Conservation (phyloP, 2,113 vertebrate genomes). For the Zeus faber region DNA sequence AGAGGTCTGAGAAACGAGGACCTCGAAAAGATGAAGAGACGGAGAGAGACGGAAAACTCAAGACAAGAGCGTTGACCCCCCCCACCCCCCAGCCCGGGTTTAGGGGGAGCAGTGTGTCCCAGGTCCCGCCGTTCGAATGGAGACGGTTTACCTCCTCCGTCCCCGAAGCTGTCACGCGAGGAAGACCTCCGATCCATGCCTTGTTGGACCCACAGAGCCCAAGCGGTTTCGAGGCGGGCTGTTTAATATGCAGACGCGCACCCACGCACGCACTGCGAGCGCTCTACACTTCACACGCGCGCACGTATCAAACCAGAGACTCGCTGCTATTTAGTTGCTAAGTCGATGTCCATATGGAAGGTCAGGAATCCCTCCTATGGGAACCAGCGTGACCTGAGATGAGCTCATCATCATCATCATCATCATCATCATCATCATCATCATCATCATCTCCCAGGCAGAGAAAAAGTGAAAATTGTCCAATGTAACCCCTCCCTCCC, state of each 20-base stretch:
- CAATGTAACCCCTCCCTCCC: no score
- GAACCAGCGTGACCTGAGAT: constrained; percentile 51
- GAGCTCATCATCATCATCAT: no score
- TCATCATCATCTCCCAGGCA: no score
- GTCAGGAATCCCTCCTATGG: constrained; percentile 39
- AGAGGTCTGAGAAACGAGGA: not conserved
- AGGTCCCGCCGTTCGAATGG: constrained; percentile 30
- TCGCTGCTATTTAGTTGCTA: constrained; percentile 10
- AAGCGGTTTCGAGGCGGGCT: not conserved
- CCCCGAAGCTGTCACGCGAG: constrained; percentile 16
- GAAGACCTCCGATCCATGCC: no score
- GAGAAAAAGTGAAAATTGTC: no score
- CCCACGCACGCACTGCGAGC: not conserved
- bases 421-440: no score
- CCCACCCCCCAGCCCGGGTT: constrained; percentile 22
- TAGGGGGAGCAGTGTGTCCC: constrained; percentile 17
- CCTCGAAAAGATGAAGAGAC: constrained; percentile 3
- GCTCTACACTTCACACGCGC: not conserved
- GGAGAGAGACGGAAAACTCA: constrained; percentile 16
- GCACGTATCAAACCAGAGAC: not conserved
- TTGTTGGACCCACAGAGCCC: no score
- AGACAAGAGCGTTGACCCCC: constrained; percentile 25
- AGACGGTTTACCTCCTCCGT: constrained; percentile 11
- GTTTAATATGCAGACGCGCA: not conserved
- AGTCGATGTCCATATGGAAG: constrained; percentile 40